A percentile compares a stretch with the other conserved stretches of the same genome.
phyloP scores from a whole-genome alignment of 2,113 vertebrate genomes.

The Podiceps cristatus region DNA sequence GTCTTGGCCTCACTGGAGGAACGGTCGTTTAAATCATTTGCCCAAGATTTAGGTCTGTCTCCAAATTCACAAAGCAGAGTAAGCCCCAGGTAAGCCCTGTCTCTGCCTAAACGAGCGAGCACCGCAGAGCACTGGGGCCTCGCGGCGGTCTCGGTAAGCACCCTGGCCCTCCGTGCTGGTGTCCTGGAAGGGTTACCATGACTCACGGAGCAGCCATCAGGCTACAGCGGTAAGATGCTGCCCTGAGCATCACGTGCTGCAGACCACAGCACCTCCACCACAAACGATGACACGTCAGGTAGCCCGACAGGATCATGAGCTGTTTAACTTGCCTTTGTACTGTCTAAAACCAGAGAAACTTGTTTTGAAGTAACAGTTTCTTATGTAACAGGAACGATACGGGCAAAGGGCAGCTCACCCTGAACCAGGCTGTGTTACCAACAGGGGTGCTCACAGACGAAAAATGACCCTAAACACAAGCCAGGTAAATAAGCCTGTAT shows the following conservation, averaged over 20 bases:
- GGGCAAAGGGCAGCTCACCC: background rate
- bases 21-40: background rate
- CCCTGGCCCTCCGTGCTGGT: accelerated
- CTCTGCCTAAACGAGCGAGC: background rate
- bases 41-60: background rate
- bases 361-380: conserved; percentile 1
- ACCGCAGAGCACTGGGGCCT: background rate
- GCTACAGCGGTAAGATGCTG: background rate
- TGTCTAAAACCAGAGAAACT: background rate
- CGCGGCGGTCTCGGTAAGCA: accelerated
- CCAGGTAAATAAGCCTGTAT: background rate
- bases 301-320: background rate
- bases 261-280: background rate
- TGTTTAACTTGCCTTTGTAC: background rate
- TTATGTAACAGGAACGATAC: background rate
- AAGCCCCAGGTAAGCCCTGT: background rate
- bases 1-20: background rate
- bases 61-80: background rate
- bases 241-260: background rate
- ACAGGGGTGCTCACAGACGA: background rate
- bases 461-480: background rate
- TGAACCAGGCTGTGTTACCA: background rate
- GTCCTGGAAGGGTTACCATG: background rate
- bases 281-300: accelerated
- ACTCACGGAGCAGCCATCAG: background rate